Evolutionary conservation across 2,113 vertebrate genomes (phyloP).

Genomic region (Ranitomeya imitator): DNA sequence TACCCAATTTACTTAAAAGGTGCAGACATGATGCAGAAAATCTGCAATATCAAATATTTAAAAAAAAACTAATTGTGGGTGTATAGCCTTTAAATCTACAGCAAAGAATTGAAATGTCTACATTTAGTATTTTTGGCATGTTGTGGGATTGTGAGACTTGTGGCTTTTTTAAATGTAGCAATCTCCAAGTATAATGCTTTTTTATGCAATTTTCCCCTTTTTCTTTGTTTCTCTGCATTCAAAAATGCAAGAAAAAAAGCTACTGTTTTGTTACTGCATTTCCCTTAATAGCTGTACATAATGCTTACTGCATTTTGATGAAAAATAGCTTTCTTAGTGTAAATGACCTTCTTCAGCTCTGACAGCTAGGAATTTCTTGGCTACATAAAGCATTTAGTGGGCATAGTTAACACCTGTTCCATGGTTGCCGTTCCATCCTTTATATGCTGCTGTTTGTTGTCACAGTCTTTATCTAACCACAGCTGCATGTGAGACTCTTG

Average conservation of each 20-base stretch:
- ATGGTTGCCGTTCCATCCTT: neutral
- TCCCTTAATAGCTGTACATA: neutral
- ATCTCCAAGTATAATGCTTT: no score
- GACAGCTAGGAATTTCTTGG: neutral
- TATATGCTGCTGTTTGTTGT: neutral
- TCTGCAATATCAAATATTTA: no score
- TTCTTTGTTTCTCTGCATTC: no score
- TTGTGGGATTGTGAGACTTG: no score
- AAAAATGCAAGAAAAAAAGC: neutral
- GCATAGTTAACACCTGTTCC: conserved; percentile 12
- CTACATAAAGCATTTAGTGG: neutral
- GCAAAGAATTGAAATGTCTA: no score
- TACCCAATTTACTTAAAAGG: no score
- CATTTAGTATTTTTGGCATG: no score
- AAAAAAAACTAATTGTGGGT: no score
- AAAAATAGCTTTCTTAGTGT: neutral
- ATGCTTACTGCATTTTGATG: neutral
- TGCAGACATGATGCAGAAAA: no score
- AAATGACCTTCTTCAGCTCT: neutral
- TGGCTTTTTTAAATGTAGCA: no score
- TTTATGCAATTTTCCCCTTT: no score
- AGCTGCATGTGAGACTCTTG: conserved; percentile 39
- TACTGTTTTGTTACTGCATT: neutral
- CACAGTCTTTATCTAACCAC: neutral
- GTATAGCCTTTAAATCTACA: no score